Evolutionary conservation across 2,888 invertebrate genomes (phyloP).

Genomic region (Stratiomys singularior): DNA sequence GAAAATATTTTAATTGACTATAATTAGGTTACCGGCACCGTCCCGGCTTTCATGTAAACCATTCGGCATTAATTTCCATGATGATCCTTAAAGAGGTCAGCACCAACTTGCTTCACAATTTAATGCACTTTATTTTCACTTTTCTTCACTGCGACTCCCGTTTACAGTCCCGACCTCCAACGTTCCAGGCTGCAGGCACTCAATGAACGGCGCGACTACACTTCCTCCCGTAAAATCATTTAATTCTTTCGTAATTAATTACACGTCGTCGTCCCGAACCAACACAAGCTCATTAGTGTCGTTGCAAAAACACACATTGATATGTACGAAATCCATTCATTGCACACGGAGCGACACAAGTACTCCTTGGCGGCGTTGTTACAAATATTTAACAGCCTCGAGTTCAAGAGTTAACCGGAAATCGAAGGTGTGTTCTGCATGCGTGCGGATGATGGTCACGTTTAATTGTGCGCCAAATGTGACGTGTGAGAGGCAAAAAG

Average conservation of each 20-base stretch:
- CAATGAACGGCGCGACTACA: conserved; percentile 8
- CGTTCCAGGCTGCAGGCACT: not conserved
- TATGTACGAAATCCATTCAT: not conserved
- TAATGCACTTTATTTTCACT: conserved; percentile 28
- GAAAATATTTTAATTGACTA: no score
- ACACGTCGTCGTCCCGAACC: conserved; percentile 25
- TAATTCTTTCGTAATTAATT: conserved; percentile 26
- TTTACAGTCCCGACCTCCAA: not conserved
- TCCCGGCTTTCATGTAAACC: no score
- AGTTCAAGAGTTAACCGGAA: not conserved
- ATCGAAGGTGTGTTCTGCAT: conserved; percentile 5
- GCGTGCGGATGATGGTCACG: not conserved
- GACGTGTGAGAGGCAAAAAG: not conserved
- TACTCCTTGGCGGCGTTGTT: not conserved
- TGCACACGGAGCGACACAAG: conserved; percentile 2
- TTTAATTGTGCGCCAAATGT: conserved; percentile 24
- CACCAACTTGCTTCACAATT: not conserved
- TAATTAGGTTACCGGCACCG: no score
- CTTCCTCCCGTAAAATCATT: not conserved
- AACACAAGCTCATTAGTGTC: conserved; percentile 25
- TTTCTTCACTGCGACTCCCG: not conserved
- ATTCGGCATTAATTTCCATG: no score
- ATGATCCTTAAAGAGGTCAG: no score
- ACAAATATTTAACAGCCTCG: not conserved
- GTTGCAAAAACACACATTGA: conserved; percentile 20